phyloP scores from a whole-genome alignment of 2,113 vertebrate species.

The Heterocephalus glaber region DNA sequence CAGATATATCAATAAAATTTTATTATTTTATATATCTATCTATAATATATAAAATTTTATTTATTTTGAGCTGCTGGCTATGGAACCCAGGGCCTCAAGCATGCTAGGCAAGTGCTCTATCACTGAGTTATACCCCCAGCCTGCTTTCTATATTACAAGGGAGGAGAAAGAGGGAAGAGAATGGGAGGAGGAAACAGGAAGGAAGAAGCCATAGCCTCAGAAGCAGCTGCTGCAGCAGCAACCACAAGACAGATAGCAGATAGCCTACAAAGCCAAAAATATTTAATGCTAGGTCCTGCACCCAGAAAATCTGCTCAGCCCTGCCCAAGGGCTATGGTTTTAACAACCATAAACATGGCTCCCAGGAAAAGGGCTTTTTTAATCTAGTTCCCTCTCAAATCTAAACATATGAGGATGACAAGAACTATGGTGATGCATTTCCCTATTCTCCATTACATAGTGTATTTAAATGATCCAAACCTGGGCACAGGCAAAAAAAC shows the following conservation, averaged over 20 bases:
- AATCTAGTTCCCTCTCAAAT: neutral
- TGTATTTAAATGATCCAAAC: neutral
- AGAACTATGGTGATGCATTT: neutral
- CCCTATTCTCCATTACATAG: neutral
- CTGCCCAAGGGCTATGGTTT: neutral
- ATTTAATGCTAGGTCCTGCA: neutral
- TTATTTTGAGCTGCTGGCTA: neutral
- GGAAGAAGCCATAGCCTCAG: neutral
- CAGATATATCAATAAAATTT: neutral
- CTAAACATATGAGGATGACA: neutral
- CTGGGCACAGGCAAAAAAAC: neutral
- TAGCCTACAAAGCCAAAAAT: neutral
- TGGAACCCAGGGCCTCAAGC: neutral
- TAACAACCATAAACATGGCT: neutral
- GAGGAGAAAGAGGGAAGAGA: neutral
- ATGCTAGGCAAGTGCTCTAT: too few relatives aligned
- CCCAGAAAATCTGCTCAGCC: neutral
- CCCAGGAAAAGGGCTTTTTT: neutral
- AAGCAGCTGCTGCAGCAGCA: neutral
- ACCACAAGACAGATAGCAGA: neutral
- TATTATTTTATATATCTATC: neutral
- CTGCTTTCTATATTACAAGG: neutral
- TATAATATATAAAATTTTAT: neutral
- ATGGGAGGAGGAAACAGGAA: neutral
- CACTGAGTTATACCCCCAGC: neutral